Evolutionary conservation across 2,113 vertebrate species (phyloP), one percentile per base, ranked within the genome.

Genomic region (Otis tarda): DNA sequence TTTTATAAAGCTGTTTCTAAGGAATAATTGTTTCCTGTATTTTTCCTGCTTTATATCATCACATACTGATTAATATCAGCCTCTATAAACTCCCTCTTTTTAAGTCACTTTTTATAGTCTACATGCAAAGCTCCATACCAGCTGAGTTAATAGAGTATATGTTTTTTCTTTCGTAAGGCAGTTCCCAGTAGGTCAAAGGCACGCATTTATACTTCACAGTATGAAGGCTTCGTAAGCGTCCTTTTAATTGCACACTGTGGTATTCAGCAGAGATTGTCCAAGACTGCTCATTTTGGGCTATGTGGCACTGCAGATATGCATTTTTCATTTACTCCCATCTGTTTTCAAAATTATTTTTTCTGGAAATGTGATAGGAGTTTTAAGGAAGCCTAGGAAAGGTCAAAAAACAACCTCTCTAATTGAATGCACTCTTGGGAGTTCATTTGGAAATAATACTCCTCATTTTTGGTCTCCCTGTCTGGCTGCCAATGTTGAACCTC

Each of bases 391-490:
- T 39, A 49, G 24, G 12, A 95, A 95, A 94, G 55, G 84, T 85
- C 96, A 87, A 79, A 90, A 93, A 68, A 23, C 55, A 94, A 53
- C 68, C 81, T 93, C 74, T 89, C n/a, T 87, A 89, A 95, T 83
- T 84, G 89, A 96, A 91, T 50, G 57, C 49, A 41, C 52, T 53
- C 73, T 60, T 33, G 75, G 74, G 94, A 90, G 95, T 90, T 94
- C 25, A 41, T 87, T 90, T 74, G 52, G 78, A 90, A 94, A 75
- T 64, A 76, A 78, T 83, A 61, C 33, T 45, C 49, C 68, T 86
- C n/a, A 33, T 86, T 82, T 90, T 97, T 79, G 91, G 41, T 76
- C 81, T 92, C 77, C 30, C n/a, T 61, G 33, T 95, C 73, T 96
- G 88, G 37, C 79, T 91, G 93, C 83, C 82, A 84, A 37, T 31